Evolutionary conservation across 2,797 vertebrate genomes (phyloP).

Genomic region (Scomberomorus guttatus): DNA sequence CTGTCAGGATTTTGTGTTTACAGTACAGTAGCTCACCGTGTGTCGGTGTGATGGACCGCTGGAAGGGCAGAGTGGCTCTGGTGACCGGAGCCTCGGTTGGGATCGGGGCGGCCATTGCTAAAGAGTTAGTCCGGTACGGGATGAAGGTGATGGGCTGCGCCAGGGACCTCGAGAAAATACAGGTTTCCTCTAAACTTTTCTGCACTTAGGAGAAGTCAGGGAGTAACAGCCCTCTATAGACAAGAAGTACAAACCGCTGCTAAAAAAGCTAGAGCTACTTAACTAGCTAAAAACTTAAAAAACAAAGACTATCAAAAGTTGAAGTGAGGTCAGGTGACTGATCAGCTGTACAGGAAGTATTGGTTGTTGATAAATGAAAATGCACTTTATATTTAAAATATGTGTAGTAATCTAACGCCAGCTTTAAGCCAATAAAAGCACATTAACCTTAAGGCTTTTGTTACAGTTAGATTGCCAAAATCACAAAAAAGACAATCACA

Average conservation of each 20-base stretch:
- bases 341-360: no score
- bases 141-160: slow-evolving; percentile 92
- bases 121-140: slow-evolving; percentile 87
- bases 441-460: no score
- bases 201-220: background rate
- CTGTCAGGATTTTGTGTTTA: background rate
- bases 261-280: background rate
- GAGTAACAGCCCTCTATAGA: background rate
- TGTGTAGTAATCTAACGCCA: no score
- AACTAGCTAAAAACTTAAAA: background rate
- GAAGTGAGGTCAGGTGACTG: background rate
- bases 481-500: background rate
- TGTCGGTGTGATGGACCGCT: slow-evolving; percentile 85
- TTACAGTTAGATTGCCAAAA: background rate
- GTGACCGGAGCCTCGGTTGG: slow-evolving; percentile 91
- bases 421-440: background rate
- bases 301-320: no score
- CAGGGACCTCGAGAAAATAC: slow-evolving; percentile 87
- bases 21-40: background rate
- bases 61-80: slow-evolving; percentile 88
- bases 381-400: background rate
- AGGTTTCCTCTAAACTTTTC: slow-evolving; percentile 74
- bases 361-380: background rate
- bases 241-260: background rate
- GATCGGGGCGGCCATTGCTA: slow-evolving; percentile 87